Percentiles rank a stretch among this genome's conserved stretches.
These are phyloP conservation scores for Bombus affinis DNA, from an alignment of 1,140 invertebrate species.

Conservation along the genomic window DNA sequence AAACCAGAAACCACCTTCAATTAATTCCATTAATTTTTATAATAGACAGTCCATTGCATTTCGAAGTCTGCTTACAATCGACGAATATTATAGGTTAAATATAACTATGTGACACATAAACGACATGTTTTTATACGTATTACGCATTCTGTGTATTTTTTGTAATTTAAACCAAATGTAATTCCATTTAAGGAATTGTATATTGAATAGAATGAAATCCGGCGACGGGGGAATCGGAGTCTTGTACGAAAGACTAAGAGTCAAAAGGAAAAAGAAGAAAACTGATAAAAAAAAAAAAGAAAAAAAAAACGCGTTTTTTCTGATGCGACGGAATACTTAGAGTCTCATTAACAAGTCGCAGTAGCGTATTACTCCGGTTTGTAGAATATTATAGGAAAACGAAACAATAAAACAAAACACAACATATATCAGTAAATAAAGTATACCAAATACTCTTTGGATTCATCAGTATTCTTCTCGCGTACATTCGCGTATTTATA, in stretches of 20 bases:
- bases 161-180: slow-evolving; percentile 68
- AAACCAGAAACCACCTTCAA: background rate
- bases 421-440: background rate
- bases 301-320: background rate
- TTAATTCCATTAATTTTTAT: slow-evolving; percentile 13
- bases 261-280: background rate
- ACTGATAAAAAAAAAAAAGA: background rate
- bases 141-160: slow-evolving; percentile 67
- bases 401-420: background rate
- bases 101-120: slow-evolving; percentile 61
- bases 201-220: slow-evolving; percentile 53
- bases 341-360: slow-evolving; percentile 21
- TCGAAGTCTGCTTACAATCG: slow-evolving; percentile 58
- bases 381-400: background rate
- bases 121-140: slow-evolving; percentile 66
- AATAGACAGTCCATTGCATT: background rate
- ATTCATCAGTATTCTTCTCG: slow-evolving; percentile 55
- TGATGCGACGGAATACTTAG: slow-evolving; percentile 23
- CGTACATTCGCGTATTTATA: slow-evolving; percentile 42
- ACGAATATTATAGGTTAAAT: slow-evolving; percentile 51
- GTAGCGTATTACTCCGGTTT: slow-evolving; percentile 34
- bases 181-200: slow-evolving; percentile 65
- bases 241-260: background rate
- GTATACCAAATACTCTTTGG: background rate
- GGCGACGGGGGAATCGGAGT: slow-evolving; percentile 9